phyloP scores from a whole-genome alignment of 2,888 invertebrate species.

The Aspidapion aeneum region DNA sequence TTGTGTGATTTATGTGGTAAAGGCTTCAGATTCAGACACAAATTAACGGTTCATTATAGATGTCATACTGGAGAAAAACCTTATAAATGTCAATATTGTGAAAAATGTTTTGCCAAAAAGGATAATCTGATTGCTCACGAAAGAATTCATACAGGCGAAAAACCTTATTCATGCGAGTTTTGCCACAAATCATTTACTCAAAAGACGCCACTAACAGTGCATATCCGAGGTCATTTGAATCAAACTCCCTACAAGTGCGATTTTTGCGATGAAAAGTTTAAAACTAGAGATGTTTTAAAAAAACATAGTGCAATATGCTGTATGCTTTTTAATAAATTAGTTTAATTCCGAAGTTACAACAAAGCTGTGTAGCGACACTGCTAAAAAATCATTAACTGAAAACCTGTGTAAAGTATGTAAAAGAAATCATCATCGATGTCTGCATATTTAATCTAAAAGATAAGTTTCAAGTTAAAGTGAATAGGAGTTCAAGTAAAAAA shows the following conservation, averaged over 20 bases:
- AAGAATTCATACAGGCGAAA: constrained; percentile 58
- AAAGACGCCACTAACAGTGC: constrained; percentile 57
- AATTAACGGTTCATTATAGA: constrained; percentile 34
- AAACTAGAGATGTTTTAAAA: constrained; percentile 3
- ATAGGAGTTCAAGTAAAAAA: no score
- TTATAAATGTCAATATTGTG: constrained; percentile 58
- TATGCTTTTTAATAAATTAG: no score
- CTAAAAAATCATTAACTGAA: no score
- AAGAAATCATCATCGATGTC: no score
- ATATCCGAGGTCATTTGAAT: constrained; percentile 41
- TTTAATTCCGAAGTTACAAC: no score
- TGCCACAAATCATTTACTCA: constrained; percentile 59
- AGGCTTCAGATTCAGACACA: constrained; percentile 34
- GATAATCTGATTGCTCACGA: constrained; percentile 60
- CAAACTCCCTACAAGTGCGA: constrained; percentile 41
- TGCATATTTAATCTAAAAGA: no score
- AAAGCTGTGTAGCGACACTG: no score
- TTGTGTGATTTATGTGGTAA: constrained; percentile 41
- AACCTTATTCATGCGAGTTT: constrained; percentile 55
- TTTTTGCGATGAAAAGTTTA: constrained; percentile 36
- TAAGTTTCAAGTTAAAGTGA: no score
- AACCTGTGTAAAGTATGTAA: no score
- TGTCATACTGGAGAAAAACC: constrained; percentile 62
- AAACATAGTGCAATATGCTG: background rate
- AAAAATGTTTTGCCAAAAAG: constrained; percentile 58